These are phyloP conservation scores for Ochlodes sylvanus DNA, from an alignment of 2,888 invertebrate genomes.

Conservation along the genomic window DNA sequence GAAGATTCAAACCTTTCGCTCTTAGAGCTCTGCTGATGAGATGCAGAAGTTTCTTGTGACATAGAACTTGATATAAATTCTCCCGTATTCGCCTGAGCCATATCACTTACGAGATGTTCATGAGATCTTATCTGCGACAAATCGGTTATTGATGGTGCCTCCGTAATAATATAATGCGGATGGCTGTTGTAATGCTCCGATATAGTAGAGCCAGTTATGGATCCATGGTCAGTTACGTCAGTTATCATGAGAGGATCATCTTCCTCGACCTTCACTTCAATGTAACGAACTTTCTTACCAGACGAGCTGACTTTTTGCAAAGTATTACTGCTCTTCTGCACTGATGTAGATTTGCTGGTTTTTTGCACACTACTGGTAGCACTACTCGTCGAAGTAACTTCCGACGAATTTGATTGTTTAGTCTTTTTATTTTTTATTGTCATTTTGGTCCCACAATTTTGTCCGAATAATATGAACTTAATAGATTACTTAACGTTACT, in stretches of 20 bases:
- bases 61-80: conserved; percentile 74
- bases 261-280: conserved; percentile 82
- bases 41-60: conserved; percentile 69
- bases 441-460: conserved; percentile 73
- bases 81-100: conserved; percentile 74
- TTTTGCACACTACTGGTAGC: conserved; percentile 80
- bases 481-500: conserved; percentile 53
- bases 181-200: conserved; percentile 82
- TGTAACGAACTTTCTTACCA: conserved; percentile 81
- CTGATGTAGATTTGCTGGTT: conserved; percentile 70
- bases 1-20: conserved; percentile 75
- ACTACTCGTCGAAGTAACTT: conserved; percentile 72
- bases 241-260: conserved; percentile 83
- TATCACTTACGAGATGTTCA: conserved; percentile 73
- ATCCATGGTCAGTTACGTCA: conserved; percentile 78
- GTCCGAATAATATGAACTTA: conserved; percentile 50
- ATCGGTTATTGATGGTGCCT: conserved; percentile 79
- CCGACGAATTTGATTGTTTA: conserved; percentile 76
- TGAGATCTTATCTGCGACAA: conserved; percentile 72
- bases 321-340: conserved; percentile 73
- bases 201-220: conserved; percentile 77
- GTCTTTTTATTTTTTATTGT: conserved; percentile 85
- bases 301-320: conserved; percentile 75
- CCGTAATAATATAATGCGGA: conserved; percentile 82
- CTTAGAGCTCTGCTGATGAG: conserved; percentile 74